phyloP scores from a whole-genome alignment of 2,888 invertebrate species.

The Bombylius discolor region DNA sequence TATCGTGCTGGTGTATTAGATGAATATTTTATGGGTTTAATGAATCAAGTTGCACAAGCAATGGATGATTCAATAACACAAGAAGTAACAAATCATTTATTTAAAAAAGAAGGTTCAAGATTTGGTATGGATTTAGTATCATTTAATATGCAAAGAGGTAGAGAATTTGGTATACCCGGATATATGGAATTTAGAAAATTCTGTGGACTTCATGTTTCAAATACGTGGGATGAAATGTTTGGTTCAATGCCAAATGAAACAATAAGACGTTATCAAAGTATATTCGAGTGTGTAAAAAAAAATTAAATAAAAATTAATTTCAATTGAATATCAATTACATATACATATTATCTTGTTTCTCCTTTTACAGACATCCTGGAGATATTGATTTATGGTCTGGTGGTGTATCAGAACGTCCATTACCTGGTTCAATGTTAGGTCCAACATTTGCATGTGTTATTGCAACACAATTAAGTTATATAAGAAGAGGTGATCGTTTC shows the following conservation, averaged over 20 bases:
- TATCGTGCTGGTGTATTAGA: constrained; percentile 83
- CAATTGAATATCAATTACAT: neutral
- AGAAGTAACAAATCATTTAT: constrained; percentile 82
- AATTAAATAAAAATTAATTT: neutral
- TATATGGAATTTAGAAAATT: constrained; percentile 89
- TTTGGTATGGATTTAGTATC: constrained; percentile 85
- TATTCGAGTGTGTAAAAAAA: constrained; percentile 54
- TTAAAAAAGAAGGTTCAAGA: constrained; percentile 59
- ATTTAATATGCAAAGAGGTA: constrained; percentile 85
- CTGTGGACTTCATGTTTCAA: constrained; percentile 70
- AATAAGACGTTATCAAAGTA: constrained; percentile 64
- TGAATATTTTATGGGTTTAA: constrained; percentile 83
- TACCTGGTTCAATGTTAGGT: constrained; percentile 85
- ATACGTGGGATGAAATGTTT: constrained; percentile 62
- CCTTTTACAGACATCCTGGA: constrained; percentile 53
- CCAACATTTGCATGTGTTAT: constrained; percentile 91
- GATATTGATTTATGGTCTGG: constrained; percentile 94
- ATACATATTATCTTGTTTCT: constrained; percentile 3
- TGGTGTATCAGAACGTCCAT: constrained; percentile 79
- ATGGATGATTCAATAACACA: constrained; percentile 89
- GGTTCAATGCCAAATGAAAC: constrained; percentile 85
- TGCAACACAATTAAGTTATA: constrained; percentile 82
- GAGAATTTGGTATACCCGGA: constrained; percentile 82
- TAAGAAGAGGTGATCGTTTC: constrained; percentile 81
- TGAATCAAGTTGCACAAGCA: constrained; percentile 89